These are phyloP conservation scores for Dunckerocampus dactyliophorus DNA, from an alignment of 2,113 vertebrate species.

Conservation along the genomic window DNA sequence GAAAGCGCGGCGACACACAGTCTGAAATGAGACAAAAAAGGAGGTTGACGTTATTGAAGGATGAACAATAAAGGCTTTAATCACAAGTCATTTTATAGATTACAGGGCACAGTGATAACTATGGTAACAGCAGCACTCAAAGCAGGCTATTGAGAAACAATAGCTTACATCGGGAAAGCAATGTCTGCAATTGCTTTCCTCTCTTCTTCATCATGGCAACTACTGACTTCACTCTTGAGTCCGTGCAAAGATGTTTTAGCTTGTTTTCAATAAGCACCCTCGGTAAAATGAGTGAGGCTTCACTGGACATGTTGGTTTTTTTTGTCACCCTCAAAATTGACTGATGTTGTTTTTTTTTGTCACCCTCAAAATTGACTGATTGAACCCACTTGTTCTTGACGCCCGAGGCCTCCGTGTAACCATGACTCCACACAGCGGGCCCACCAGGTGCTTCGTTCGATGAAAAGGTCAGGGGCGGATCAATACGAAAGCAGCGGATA, in stretches of 20 bases:
- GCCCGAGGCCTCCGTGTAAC: conserved; percentile 92
- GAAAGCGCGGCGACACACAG: conserved; percentile 94
- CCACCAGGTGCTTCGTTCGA: conserved; percentile 83
- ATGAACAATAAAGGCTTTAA: conserved; percentile 5
- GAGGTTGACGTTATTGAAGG: neutral
- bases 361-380: conserved; percentile 15
- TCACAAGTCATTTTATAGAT: neutral
- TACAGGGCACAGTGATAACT: conserved; percentile 12
- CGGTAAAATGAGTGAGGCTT: conserved; percentile 24
- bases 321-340: conserved; percentile 4
- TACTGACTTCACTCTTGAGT: conserved; percentile 6
- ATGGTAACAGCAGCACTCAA: conserved; percentile 11
- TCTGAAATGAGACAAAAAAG: conserved; percentile 59
- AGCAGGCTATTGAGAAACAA: neutral
- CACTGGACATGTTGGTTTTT: conserved; percentile 1
- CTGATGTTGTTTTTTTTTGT: conserved; percentile 1
- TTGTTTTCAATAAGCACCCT: conserved; percentile 16
- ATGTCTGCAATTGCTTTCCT: neutral
- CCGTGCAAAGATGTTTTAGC: neutral
- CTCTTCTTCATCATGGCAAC: neutral
- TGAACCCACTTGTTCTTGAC: conserved; percentile 92
- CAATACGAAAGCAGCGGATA: conserved; percentile 96
- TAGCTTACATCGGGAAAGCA: neutral
- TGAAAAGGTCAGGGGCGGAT: conserved; percentile 82
- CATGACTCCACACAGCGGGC: conserved; percentile 95